Conservation (phyloP, 2,888 invertebrate genomes). For the Eilema caniola region DNA sequence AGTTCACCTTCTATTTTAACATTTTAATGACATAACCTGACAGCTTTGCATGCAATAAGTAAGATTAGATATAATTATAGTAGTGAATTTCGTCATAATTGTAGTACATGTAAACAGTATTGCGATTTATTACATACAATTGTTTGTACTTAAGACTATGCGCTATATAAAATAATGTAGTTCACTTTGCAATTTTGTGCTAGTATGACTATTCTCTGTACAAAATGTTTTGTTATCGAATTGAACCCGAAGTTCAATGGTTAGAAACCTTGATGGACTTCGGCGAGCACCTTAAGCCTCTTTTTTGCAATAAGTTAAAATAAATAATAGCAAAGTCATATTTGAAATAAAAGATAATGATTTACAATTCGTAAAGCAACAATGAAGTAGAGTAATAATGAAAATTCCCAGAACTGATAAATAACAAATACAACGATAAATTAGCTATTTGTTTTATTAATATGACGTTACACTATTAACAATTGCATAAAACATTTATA, state of each 20-base stretch:
- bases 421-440: background rate
- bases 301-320: too few species aligned
- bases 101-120: slow-evolving; percentile 16
- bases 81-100: slow-evolving; percentile 37
- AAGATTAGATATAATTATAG: slow-evolving; percentile 48
- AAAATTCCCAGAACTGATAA: background rate
- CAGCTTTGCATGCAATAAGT: slow-evolving; percentile 53
- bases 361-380: background rate
- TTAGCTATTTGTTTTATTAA: too few species aligned
- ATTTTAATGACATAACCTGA: slow-evolving; percentile 56
- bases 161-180: background rate
- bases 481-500: too few species aligned
- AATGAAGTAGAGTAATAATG: background rate
- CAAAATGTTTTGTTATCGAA: background rate
- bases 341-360: too few species aligned
- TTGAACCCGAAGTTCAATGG: too few species aligned
- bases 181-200: background rate
- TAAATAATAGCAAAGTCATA: too few species aligned
- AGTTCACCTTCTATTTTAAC: slow-evolving; percentile 49
- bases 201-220: background rate
- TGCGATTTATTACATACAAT: slow-evolving; percentile 11
- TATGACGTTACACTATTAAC: background rate
- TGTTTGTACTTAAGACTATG: background rate
- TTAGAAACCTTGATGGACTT: background rate
- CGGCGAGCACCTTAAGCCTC: too few species aligned